Base-by-base conservation (phyloP, 2,113 vertebrate species). In the Capricornis sumatraensis region DNA sequence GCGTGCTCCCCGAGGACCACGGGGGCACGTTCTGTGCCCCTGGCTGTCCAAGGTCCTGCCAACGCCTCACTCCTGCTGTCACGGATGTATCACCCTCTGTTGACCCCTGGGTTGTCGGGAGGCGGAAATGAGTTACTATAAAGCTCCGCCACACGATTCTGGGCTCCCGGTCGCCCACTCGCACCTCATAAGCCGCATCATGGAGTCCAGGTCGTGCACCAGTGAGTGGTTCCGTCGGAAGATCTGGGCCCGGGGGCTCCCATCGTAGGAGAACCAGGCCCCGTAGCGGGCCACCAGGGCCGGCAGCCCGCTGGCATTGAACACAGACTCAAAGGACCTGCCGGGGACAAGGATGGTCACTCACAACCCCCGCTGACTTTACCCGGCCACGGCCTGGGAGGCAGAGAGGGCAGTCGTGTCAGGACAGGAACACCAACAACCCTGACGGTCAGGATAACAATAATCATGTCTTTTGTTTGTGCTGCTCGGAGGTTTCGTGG, bases 151-250 rank as follows among this genome's bases (percentile, higher is more conserved):
- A 17, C 0, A 0, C 4, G 52, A 3, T 45, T 17, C 25, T 1
- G 1, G 67, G 67, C 40, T 21, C 78, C 0, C 2, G 1, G 12
- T 1, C 33, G 21, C 53, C 9, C 28, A 27, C 33, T 16, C 93
- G 15, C n/a, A 99, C 99, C 99, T 99, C 99, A 99, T 99, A 33
- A 99, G 99, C 40, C 82, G 99, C 82, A 99, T 67, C 99, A 99
- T 99, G 43, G 99, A 99, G 53, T 99, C 97, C 94, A 99, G 4
- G 96, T 99, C 99, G 0, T 15, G 99, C 7, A 99, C 98, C n/a
- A 97, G 94, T 0, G 99, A 99, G 89, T 99, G 99, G 98, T 99
- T 99, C 78, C 99, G 99, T 55, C 78, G 98, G 98, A 99, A 99
- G 95, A 99, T 99, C 97, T 99, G 99, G 89, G 99, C 99, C 0